Percentiles rank a stretch among this genome's conserved stretches.
These are phyloP conservation scores for Azorinus chamasolen DNA, from an alignment of 2,888 invertebrate species.

Conservation along the genomic window DNA sequence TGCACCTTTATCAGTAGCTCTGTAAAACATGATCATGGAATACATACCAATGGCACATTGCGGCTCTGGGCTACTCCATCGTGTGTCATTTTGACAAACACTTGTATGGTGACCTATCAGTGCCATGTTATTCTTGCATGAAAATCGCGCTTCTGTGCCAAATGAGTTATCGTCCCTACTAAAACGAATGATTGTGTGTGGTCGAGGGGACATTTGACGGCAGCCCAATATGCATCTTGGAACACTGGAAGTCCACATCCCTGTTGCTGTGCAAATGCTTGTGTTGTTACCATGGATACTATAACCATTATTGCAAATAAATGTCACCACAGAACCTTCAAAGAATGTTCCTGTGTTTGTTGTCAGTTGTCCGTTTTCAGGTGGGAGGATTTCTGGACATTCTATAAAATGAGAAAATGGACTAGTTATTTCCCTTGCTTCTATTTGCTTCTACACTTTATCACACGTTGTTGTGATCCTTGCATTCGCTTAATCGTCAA, in stretches of 20 bases:
- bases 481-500: no score
- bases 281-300: conserved; percentile 22
- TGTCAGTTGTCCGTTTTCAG: no score
- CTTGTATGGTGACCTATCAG: background rate
- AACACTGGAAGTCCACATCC: background rate
- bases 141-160: conserved; percentile 8
- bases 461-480: no score
- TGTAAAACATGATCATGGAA: no score
- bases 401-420: no score
- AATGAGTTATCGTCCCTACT: conserved; percentile 13
- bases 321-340: conserved; percentile 31
- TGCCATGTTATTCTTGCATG: background rate
- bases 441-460: no score
- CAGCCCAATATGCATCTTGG: conserved; percentile 14
- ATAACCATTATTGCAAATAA: conserved; percentile 21
- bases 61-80: background rate
- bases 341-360: conserved; percentile 21
- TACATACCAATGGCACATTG: background rate
- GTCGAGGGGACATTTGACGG: background rate
- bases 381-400: no score
- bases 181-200: background rate
- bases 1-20: no score
- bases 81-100: background rate
- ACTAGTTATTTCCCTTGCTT: no score
- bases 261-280: background rate